Base-by-base conservation (phyloP, 2,888 invertebrate species). In the Clivina fossor region DNA sequence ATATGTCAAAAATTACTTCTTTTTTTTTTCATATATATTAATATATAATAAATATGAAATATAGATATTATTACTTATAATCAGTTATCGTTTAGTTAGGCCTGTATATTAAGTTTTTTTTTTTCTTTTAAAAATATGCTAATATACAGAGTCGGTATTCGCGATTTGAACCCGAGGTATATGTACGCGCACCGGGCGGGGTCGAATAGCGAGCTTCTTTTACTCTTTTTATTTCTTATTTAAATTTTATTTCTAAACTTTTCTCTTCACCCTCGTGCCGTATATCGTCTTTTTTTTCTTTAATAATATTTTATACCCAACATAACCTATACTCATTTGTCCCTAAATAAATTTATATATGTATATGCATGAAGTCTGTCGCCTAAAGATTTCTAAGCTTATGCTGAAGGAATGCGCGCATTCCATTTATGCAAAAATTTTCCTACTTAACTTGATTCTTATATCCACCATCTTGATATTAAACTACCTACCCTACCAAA, bases 31-130 rank as follows among this genome's bases (percentile, higher is more conserved):
- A 48, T 59, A 47, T 48, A 33, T 57, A 48, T 44, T 66, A n/a
- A 68, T 71, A 70, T 71, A 71, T 71, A 68, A 62, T 65, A 65
- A 71, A 70, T 72, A 74, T 70, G 70, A 73, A 71, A 72, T 73
- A 73, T 74, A 74, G 72, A 73, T 71, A 72, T 72, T 71, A 71
- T 71, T 72, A 72, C 70, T 72, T 72, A 71, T 68, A 71, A 71
- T 71, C 66, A 68, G 53, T 56, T n/a, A 59, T 56, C 54, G 53
- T 57, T n/a, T 73, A 72, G 70, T 74, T 75, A 75, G 74, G 74
- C 74, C 74, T 74, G 74, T 74, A 75, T 74, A 75, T 74, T 73
- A 74, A 71, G 68, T 72, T 69, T 56, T 41, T 41, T 41, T 33
- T 15, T 33, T 33, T 33, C 16, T 15, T 41, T 73, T 72, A 72